Base-by-base conservation (phyloP, 1,140 invertebrate species). In the Hycleus cichorii region DNA sequence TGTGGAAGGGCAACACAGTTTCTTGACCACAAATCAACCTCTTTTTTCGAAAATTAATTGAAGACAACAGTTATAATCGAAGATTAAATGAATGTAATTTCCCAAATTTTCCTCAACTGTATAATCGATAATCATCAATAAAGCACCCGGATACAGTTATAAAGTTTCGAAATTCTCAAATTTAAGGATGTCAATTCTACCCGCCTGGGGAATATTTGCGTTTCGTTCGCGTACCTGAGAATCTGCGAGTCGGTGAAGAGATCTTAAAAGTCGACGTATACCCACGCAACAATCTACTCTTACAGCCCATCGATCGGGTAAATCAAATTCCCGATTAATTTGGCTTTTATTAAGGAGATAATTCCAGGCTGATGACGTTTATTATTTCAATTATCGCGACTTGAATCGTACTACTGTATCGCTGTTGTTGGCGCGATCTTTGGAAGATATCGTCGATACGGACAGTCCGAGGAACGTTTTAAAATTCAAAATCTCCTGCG, bases 391-490 rank as follows among this genome's bases (percentile, higher is more conserved):
- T 4, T 84, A 84, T 69, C 76, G 80, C 43, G 82, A 87, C 42
- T 67, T 87, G 32, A 90, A 91, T 74, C 69, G 79, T 12, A 89
- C 88, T 1, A 83, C 84, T 26, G 80, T 92, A 49, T 83, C 87
- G 2, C 76, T 93, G 25, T 75, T 84, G 45, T 72, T 93, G 56
- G 83, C 86, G 0, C 81, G 86, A 66, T 87, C 86, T 1, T 70
- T 92, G 59, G 90, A 92, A 63, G 78, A 86, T 48, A 74, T 92
- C 10, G 90, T 92, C 0, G 90, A 93, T 74, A 80, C 81, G 18
- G 87, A 89, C 70, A 79, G 79, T 58, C 89, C 89, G 2, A 81
- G 86, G 68, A 92, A 90, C 74, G 81, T 92, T 42, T 78, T 93
- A 25, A 92, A 92, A 76, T 91, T 93, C 73, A 79, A 88, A 45